Conservation (phyloP, 2,888 invertebrate species). For the Callimorpha dominula region DNA sequence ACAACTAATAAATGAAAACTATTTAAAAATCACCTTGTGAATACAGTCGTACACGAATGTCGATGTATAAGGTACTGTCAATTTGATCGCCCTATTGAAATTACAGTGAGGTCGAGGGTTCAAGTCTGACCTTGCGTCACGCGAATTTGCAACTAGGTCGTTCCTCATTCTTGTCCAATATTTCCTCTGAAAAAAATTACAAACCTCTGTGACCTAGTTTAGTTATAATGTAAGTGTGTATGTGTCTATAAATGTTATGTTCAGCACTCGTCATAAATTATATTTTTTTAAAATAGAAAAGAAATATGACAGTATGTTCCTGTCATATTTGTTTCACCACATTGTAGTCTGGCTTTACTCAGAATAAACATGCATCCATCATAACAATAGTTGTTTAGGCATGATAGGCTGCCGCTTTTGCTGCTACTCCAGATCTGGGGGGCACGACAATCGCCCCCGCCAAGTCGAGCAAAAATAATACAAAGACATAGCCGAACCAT, state of each 20-base stretch:
- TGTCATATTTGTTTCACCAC: too few species aligned
- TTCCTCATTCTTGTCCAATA: constrained; percentile 29
- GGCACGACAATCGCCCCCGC: too few species aligned
- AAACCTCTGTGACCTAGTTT: background rate
- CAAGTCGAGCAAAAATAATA: too few species aligned
- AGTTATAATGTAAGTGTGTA: too few species aligned
- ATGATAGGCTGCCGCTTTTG: too few species aligned
- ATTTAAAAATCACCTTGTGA: background rate
- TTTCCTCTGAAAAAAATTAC: constrained; percentile 14
- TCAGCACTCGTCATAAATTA: background rate
- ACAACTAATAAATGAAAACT: background rate
- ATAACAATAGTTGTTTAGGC: too few species aligned
- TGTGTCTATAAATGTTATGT: background rate
- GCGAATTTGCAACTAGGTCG: constrained; percentile 46
- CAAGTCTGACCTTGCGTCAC: constrained; percentile 34
- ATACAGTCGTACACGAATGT: background rate
- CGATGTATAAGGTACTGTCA: background rate
- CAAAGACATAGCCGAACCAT: too few species aligned
- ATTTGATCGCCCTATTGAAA: background rate
- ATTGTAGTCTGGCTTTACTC: too few species aligned
- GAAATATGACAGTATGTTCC: too few species aligned
- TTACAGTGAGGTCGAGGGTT: constrained; percentile 17
- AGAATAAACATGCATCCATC: too few species aligned
- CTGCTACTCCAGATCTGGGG: too few species aligned
- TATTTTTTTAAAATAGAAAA: background rate